A percentile compares a stretch with the other conserved stretches of the same genome.
Conservation (phyloP, 1,140 invertebrate genomes). For the Dinoponera quadriceps region DNA sequence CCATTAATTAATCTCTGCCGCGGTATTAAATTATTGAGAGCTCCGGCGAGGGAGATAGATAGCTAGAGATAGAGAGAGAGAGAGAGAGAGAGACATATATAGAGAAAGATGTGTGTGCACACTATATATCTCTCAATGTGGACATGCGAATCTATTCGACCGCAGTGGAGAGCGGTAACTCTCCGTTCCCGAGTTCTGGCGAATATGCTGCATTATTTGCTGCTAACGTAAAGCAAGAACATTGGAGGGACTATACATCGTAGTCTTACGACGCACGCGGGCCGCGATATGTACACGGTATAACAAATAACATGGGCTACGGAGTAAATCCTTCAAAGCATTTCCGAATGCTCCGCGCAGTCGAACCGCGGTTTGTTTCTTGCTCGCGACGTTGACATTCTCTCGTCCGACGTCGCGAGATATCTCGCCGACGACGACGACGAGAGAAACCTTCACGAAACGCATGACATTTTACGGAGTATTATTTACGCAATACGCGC, state of each 20-base stretch:
- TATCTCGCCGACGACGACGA: neutral
- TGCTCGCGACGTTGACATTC: slow-evolving; percentile 11
- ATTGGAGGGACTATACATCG: slow-evolving; percentile 17
- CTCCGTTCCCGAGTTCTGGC: slow-evolving; percentile 22
- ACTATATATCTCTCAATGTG: neutral
- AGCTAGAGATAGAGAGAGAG: too few species aligned
- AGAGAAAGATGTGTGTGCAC: too few species aligned
- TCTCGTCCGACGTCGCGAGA: neutral
- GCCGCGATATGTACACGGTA: slow-evolving; percentile 1
- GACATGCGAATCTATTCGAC: neutral
- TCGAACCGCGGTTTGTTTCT: slow-evolving; percentile 10
- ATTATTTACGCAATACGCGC: neutral
- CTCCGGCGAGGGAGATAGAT: neutral
- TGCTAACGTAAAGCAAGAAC: slow-evolving; percentile 30
- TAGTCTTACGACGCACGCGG: neutral
- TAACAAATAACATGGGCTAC: slow-evolving; percentile 21
- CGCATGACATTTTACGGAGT: neutral
- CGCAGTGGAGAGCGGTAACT: slow-evolving; percentile 8
- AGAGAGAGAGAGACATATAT: too few species aligned
- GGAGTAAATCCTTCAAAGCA: slow-evolving; percentile 36
- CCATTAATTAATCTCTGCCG: slow-evolving; percentile 32
- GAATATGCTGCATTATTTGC: slow-evolving; percentile 50
- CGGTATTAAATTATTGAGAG: slow-evolving; percentile 20
- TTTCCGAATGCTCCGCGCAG: neutral
- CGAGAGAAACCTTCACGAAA: slow-evolving; percentile 10